These are phyloP conservation scores for Equus quagga DNA, from an alignment of 2,113 vertebrate species.

Conservation along the genomic window DNA sequence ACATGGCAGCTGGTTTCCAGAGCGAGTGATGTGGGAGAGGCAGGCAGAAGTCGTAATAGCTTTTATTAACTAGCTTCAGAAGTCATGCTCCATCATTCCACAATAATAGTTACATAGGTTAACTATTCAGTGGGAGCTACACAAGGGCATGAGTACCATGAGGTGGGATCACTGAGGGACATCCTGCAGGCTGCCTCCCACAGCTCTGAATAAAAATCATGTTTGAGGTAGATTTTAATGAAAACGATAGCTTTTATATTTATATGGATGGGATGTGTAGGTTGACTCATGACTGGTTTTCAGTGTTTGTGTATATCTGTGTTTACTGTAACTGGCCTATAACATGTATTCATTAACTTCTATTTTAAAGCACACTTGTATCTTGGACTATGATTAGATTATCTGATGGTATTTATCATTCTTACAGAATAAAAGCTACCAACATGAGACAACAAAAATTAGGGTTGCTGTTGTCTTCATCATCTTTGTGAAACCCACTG, in stretches of 20 bases:
- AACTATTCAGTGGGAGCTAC: neutral
- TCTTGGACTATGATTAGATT: neutral
- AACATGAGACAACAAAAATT: neutral
- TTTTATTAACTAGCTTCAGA: neutral
- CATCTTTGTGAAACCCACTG: neutral
- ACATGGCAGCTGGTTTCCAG: neutral
- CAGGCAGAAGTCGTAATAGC: neutral
- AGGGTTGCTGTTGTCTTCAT: neutral
- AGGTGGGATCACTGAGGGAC: neutral
- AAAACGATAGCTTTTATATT: neutral
- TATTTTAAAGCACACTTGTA: neutral
- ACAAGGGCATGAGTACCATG: neutral
- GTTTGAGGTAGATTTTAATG: neutral
- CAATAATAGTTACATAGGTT: neutral
- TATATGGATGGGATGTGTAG: no score
- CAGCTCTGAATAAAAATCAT: neutral
- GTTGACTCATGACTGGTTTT: neutral
- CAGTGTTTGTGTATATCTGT: neutral
- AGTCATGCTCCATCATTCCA: neutral
- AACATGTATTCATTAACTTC: neutral
- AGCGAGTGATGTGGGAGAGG: neutral
- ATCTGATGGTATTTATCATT: neutral
- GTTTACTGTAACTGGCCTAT: neutral
- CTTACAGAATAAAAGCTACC: slow-evolving; percentile 27
- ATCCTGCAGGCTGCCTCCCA: neutral